phyloP scores from a whole-genome alignment of 2,888 invertebrate genomes.

The Lycia hirtaria region DNA sequence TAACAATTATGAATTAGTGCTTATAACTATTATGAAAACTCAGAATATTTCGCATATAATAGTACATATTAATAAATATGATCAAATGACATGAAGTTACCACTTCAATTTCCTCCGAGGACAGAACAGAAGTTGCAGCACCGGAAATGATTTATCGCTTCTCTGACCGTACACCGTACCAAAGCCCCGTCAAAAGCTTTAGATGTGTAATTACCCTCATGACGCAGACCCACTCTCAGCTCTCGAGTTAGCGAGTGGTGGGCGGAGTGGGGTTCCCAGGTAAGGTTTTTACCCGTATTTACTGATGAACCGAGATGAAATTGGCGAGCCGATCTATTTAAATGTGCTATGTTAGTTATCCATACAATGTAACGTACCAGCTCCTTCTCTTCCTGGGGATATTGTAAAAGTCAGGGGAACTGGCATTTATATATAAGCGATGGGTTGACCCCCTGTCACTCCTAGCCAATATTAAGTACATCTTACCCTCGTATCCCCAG shows the following conservation, averaged over 20 bases:
- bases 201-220: conserved; percentile 78
- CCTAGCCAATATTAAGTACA: no score
- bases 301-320: no score
- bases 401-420: no score
- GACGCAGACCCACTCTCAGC: conserved; percentile 65
- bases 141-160: conserved; percentile 56
- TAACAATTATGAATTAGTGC: no score
- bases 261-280: conserved; percentile 38
- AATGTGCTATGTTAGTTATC: no score
- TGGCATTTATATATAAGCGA: no score
- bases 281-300: background rate
- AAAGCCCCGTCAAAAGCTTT: conserved; percentile 73
- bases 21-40: no score
- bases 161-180: conserved; percentile 57
- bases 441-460: no score
- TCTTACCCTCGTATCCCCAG: no score
- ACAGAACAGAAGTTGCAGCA: conserved; percentile 32
- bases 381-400: no score
- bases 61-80: background rate
- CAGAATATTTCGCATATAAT: background rate
- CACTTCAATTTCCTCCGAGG: conserved; percentile 46
- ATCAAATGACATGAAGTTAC: background rate
- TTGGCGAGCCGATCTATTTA: no score
- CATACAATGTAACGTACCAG: no score
- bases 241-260: conserved; percentile 66